These are phyloP conservation scores for Cherax quadricarinatus DNA, from an alignment of 1,140 invertebrate genomes.

Conservation along the genomic window DNA sequence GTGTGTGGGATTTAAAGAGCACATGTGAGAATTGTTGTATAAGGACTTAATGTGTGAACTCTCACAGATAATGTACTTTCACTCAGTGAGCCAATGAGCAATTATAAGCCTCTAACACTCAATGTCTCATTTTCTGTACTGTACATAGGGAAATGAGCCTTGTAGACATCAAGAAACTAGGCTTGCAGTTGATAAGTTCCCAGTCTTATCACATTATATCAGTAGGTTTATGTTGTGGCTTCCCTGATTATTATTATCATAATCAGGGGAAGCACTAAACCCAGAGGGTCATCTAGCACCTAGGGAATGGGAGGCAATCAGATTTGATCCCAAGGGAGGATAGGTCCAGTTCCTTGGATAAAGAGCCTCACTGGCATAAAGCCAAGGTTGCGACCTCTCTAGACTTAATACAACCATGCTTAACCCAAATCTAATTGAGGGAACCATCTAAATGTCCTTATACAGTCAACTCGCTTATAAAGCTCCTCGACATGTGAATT, in stretches of 20 bases:
- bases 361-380: too few species aligned
- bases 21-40: background rate
- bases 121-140: constrained; percentile 33
- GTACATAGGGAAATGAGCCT: constrained; percentile 54
- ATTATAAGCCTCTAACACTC: constrained; percentile 10
- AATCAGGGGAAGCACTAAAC: too few species aligned
- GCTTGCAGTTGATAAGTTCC: background rate
- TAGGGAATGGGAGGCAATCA: too few species aligned
- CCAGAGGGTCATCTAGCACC: too few species aligned
- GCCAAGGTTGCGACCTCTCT: background rate
- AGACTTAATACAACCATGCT: background rate
- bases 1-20: background rate
- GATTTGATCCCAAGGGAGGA: too few species aligned
- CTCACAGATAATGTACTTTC: too few species aligned
- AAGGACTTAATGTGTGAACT: background rate
- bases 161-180: constrained; percentile 4
- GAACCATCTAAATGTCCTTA: background rate
- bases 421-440: background rate
- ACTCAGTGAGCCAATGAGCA: background rate
- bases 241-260: too few species aligned
- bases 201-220: constrained; percentile 5
- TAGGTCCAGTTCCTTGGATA: too few species aligned
- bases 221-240: background rate
- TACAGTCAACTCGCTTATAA: too few species aligned
- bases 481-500: background rate